Base-by-base conservation (phyloP, 2,888 invertebrate species). In the Raillietiella orientalis region DNA sequence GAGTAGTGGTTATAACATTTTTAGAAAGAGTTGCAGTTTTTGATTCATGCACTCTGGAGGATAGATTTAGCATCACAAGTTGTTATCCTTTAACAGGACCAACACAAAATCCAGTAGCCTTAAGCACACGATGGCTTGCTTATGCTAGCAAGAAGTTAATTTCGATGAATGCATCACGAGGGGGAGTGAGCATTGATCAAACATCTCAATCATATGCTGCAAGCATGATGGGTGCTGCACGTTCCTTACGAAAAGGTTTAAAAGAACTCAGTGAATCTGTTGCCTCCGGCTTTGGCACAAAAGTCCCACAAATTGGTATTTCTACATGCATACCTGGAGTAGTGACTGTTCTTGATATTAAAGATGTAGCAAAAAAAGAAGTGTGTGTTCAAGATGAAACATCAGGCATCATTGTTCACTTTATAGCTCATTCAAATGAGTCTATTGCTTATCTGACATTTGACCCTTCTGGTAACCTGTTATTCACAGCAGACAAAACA, bases 181-280 rank as follows among this genome's bases (percentile, higher is more conserved):
- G 65, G 30, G 38, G 37, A 11, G 34, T 38, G 11, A 6, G 6
- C 23, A 8, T 6, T 5, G 23, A 22, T 17, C n/a, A n/a, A n/a
- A n/a, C n/a, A n/a, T 66, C 70, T 9, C 64, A 74, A 40, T 53
- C 53, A 2, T 54, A 54, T 37, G 82, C 84, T 23, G 84, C 87
- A 2, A 75, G 82, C 1, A 74, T 87, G 27, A 57, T 90, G 6
- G 75, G 82, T 48, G 84, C 82, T 2, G 87, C 87, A 11, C 87
- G 87, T 52, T 75, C 75, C 12, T 54, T 87, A 19, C 71, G 82
- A 29, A 75, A 79, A 46, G 47, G 47, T 13, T 29, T 47, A 33
- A 41, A 43, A 2, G 31, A 28, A 6, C 6, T 17, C n/a, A 8
- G 6, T 6, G n/a, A 6, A 6, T 17, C 19, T n/a, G 19, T 8